Base-by-base conservation (phyloP, 2,797 vertebrate genomes). In the Melopsittacus undulatus region DNA sequence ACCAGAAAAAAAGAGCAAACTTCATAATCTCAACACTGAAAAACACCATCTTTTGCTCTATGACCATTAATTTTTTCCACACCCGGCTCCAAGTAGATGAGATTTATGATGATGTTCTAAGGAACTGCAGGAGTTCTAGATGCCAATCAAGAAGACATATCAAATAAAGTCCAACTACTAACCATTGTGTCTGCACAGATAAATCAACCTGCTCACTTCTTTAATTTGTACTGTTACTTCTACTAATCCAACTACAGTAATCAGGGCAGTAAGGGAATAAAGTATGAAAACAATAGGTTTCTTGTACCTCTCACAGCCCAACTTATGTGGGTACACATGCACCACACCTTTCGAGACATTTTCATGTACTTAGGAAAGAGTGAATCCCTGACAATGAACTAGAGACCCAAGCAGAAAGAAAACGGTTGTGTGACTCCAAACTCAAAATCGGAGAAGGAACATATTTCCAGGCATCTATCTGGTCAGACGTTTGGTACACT, bases 71-170 rank as follows among this genome's bases (percentile, higher is more conserved):
- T 30, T 94, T 95, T 95, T 95, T 90, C 63, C 52, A 8, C 59
- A 84, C 21, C 17, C 43, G 81, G 38, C 57, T 97, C 68, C 87
- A 94, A 91, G 63, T 54, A 92, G 87, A 95, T 84, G 75, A 56
- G 63, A 95, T 95, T 97, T 97, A 97, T 81, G 79, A 96, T 54
- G 20, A 89, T 89, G 86, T 86, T 95, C 76, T 93, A 96, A 96
- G 80, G 92, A 96, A 96, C 91, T 95, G 84, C 93, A 95, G 89
- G 90, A 97, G 80, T 95, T 97, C 83, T 90, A 97, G 87, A 97
- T 95, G 88, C 86, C 96, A 95, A 97, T 96, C 97, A 97, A 97
- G 96, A 98, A 92, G 94, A 95, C 61, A 49, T 95, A 97, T 91
- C 89, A 97, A 96, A 97, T 80, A 40, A 91, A 94, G 94, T 95